Evolutionary conservation across 2,797 vertebrate species (phyloP).

Genomic region (Sebastes taczanowskii): DNA sequence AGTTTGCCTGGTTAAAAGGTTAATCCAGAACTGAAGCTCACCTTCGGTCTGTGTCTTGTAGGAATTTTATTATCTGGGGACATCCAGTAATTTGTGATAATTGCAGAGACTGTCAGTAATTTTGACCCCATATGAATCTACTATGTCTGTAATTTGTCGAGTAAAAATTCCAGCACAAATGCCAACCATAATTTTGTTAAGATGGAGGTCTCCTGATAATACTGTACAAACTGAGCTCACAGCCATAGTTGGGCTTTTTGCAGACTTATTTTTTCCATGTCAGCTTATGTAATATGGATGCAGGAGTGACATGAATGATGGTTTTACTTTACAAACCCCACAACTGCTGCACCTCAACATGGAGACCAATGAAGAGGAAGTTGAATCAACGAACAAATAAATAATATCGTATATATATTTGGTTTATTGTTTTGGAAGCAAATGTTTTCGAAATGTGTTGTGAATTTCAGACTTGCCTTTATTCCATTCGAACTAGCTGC

Average conservation of each 20-base stretch:
- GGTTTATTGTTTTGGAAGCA: background rate
- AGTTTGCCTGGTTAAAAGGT: slow-evolving; percentile 3
- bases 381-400: background rate
- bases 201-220: slow-evolving; percentile 7
- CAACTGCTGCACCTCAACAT: background rate
- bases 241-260: background rate
- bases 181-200: background rate
- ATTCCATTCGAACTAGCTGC: background rate
- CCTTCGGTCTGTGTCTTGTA: background rate
- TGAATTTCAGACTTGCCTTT: background rate
- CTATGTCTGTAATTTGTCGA: slow-evolving; percentile 8
- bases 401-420: background rate
- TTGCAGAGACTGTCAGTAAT: background rate
- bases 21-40: background rate
- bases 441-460: background rate
- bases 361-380: background rate
- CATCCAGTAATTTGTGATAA: slow-evolving; percentile 30
- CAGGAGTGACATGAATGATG: background rate
- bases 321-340: background rate
- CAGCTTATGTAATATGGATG: background rate
- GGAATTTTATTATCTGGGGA: slow-evolving; percentile 13
- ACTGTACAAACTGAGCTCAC: background rate
- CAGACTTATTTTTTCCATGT: background rate
- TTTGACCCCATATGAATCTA: background rate
- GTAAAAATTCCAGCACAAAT: slow-evolving; percentile 7